Base-by-base conservation (phyloP, 2,888 invertebrate genomes). In the Acleris cristana region DNA sequence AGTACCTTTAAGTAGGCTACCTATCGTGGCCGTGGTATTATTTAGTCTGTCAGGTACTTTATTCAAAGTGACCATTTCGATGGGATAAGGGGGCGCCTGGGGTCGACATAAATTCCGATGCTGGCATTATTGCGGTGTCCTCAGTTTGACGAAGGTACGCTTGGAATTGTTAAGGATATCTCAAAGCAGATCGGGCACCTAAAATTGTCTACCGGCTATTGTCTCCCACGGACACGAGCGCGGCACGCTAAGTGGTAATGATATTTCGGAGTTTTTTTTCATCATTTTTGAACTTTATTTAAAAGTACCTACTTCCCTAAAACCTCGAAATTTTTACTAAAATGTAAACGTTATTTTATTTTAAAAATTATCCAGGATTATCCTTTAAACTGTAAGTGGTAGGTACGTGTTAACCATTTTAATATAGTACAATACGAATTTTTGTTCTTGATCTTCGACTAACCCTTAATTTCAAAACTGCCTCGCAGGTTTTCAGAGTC, bases 61-160 rank as follows among this genome's bases (percentile, higher is more conserved):
- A 83, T 79, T 84, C 74, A 79, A 84, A 86, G 85, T 86, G 85
- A 87, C 85, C 84, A 83, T 86, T 87, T 84, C 76, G 77, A 78
- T 73, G 74, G 79, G 81, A 82, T 81, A 80, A 84, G 81, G 80
- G 83, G 82, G 79, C 71, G 76, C 73, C 83, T 86, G 82, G 83
- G 84, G 84, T 84, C 82, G 87, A 88, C 88, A 89, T 87, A 87
- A 89, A 89, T 89, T 88, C 87, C 85, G 71, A 81, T 81, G 85
- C 80, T 81, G 76, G 83, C 85, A 80, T 87, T 88, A 89, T 87
- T 89, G 86, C 81, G 85, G 83, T 78, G 82, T 83, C 82, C 83
- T 85, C 81, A 82, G 79, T 87, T 88, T 90, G 90, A 90, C 89
- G 89, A 90, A 89, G 90, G 90, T 90, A 81, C 78, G 75, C 77